These are phyloP conservation scores for Cyclargus thomasi DNA, from an alignment of 1,140 invertebrate genomes.

Conservation along the genomic window DNA sequence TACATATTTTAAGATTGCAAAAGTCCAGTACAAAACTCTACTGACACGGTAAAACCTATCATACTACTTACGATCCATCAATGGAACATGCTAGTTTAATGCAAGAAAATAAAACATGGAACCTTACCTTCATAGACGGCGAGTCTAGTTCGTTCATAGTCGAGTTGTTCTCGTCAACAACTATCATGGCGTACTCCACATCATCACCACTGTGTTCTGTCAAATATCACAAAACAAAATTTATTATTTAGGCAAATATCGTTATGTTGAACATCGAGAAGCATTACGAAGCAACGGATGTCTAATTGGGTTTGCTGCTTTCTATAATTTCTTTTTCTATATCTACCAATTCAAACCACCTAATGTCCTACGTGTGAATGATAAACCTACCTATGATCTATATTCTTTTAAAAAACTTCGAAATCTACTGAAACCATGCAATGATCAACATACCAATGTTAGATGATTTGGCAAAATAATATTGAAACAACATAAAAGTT, in stretches of 20 bases:
- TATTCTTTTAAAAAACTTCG: not conserved
- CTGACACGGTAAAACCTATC: not conserved
- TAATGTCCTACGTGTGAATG: not conserved
- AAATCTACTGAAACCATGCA: slow-evolving; percentile 9
- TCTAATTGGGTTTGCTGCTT: slow-evolving; percentile 1
- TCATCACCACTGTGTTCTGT: slow-evolving; percentile 80
- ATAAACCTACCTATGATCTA: not conserved
- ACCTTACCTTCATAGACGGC: slow-evolving; percentile 88
- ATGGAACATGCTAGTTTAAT: slow-evolving; percentile 3
- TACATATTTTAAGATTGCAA: not conserved
- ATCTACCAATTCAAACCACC: not conserved
- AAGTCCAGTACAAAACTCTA: not conserved
- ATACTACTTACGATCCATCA: slow-evolving; percentile 7
- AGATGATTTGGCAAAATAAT: slow-evolving; percentile 59
- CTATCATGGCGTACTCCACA: slow-evolving; percentile 91
- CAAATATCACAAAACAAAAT: slow-evolving; percentile 23
- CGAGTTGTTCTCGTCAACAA: slow-evolving; percentile 91
- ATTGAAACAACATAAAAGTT: slow-evolving; percentile 40
- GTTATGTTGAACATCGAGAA: slow-evolving; percentile 22
- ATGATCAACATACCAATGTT: not conserved
- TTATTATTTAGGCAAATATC: not conserved
- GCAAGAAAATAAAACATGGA: slow-evolving; percentile 1
- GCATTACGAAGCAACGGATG: slow-evolving; percentile 17
- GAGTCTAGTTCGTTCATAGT: slow-evolving; percentile 87
- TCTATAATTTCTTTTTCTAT: not conserved